Evolutionary conservation across 2,888 invertebrate genomes (phyloP).

Genomic region (Xanthorhoe designata): DNA sequence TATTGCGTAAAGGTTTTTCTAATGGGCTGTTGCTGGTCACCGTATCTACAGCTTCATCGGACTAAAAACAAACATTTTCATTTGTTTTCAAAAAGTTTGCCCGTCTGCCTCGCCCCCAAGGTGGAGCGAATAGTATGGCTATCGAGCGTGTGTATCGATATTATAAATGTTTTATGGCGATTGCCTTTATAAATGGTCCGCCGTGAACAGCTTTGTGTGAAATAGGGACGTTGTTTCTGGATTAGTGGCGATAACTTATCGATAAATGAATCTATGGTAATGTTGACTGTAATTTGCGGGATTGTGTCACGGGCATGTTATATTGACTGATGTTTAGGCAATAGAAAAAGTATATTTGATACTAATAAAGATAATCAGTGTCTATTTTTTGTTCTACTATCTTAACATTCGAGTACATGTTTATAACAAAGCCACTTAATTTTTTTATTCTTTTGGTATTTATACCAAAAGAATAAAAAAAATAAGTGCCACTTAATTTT

Average conservation of each 20-base stretch:
- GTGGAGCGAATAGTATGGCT: slow-evolving; percentile 44
- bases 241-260: slow-evolving; percentile 38
- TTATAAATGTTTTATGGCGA: slow-evolving; percentile 61
- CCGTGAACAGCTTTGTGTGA: slow-evolving; percentile 47
- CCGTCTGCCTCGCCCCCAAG: slow-evolving; percentile 46
- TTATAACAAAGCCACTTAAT: too few species aligned
- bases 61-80: slow-evolving; percentile 11
- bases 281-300: slow-evolving; percentile 27
- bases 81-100: slow-evolving; percentile 26
- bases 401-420: too few species aligned
- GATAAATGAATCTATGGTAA: slow-evolving; percentile 41
- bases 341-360: background rate
- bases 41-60: too few species aligned
- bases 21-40: too few species aligned
- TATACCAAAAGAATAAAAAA: too few species aligned
- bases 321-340: slow-evolving; percentile 13
- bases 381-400: too few species aligned
- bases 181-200: slow-evolving; percentile 57
- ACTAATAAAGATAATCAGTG: background rate
- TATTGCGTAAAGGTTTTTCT: too few species aligned
- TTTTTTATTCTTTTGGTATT: too few species aligned
- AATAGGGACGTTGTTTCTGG: slow-evolving; percentile 38
- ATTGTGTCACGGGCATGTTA: slow-evolving; percentile 15
- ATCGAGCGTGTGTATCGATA: slow-evolving; percentile 55
- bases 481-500: too few species aligned